Percentiles rank a stretch among this genome's conserved stretches.
Conservation (phyloP, 37 sponge, comb jelly and placozoan species). For the Spongia lamella region DNA sequence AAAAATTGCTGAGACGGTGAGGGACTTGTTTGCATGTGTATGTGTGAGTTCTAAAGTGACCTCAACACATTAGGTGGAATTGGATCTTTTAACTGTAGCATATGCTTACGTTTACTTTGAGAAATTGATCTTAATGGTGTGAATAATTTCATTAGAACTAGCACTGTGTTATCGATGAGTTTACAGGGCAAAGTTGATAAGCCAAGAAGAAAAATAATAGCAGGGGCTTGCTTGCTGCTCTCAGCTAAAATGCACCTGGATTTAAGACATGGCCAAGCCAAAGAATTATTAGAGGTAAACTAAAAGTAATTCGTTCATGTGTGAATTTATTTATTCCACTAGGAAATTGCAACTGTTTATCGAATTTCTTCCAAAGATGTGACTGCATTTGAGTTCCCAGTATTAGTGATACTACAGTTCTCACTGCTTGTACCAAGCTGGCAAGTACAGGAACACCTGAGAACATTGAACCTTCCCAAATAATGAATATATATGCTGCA, state of each 20-base stretch:
- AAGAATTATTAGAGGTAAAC: conserved; percentile 57
- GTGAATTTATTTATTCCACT: neutral
- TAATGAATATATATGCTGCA: neutral
- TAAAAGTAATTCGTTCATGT: neutral
- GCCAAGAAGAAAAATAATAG: conserved; percentile 57
- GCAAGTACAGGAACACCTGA: conserved; percentile 49
- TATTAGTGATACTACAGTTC: conserved; percentile 72
- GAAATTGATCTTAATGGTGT: conserved; percentile 76
- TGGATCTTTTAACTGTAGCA: conserved; percentile 62
- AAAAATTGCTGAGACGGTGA: conserved; percentile 43
- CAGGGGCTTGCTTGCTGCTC: conserved; percentile 74
- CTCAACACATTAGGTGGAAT: conserved; percentile 20
- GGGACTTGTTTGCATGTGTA: neutral
- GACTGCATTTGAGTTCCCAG: conserved; percentile 64
- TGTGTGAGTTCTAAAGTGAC: too few species aligned
- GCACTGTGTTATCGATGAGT: neutral
- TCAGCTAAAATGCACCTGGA: conserved; percentile 77
- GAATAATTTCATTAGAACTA: conserved; percentile 1
- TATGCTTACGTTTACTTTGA: conserved; percentile 89
- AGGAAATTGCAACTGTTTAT: conserved; percentile 62
- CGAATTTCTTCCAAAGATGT: conserved; percentile 60
- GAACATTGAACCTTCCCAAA: conserved; percentile 16
- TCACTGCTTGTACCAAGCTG: conserved; percentile 67
- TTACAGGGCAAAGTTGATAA: conserved; percentile 76
- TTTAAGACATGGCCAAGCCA: conserved; percentile 51